Percentiles rank a stretch among this genome's conserved stretches.
phyloP scores from a whole-genome alignment of 2,888 invertebrate genomes.

The Agonopterix arenella region DNA sequence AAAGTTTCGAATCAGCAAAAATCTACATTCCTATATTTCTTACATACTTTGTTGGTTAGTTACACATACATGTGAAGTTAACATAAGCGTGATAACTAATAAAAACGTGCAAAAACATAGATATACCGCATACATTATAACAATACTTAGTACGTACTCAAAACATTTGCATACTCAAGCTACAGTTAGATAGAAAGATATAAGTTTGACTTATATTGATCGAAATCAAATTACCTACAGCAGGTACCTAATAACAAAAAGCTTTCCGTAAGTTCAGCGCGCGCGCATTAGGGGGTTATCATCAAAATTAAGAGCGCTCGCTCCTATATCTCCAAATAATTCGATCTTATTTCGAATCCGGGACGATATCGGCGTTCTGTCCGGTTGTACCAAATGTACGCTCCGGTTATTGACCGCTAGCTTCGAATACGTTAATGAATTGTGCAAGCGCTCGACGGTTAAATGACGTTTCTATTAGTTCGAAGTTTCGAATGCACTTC shows the following conservation, averaged over 20 bases:
- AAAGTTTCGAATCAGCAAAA: too few species aligned
- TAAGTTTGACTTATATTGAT: too few species aligned
- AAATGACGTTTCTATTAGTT: constrained; percentile 50
- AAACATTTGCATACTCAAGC: too few species aligned
- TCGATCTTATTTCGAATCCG: constrained; percentile 58
- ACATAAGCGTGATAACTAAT: too few species aligned
- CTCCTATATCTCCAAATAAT: constrained; percentile 54
- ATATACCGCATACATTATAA: too few species aligned
- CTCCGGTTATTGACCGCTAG: constrained; percentile 61
- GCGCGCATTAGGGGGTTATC: constrained; percentile 65
- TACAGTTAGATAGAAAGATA: too few species aligned
- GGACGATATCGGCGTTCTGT: constrained; percentile 35
- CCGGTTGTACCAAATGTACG: constrained; percentile 24
- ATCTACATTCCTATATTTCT: too few species aligned
- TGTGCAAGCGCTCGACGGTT: constrained; percentile 41
- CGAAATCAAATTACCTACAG: background rate
- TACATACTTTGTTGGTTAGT: too few species aligned
- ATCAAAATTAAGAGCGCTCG: constrained; percentile 56
- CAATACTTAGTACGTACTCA: too few species aligned
- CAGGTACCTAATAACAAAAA: constrained; percentile 22
- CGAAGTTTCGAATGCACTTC: background rate
- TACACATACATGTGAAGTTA: too few species aligned
- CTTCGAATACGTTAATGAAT: constrained; percentile 55
- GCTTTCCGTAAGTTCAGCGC: constrained; percentile 39
- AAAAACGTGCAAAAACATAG: too few species aligned